Base-by-base conservation (phyloP, 2,888 invertebrate species). In the Gasteruption jaculator region DNA sequence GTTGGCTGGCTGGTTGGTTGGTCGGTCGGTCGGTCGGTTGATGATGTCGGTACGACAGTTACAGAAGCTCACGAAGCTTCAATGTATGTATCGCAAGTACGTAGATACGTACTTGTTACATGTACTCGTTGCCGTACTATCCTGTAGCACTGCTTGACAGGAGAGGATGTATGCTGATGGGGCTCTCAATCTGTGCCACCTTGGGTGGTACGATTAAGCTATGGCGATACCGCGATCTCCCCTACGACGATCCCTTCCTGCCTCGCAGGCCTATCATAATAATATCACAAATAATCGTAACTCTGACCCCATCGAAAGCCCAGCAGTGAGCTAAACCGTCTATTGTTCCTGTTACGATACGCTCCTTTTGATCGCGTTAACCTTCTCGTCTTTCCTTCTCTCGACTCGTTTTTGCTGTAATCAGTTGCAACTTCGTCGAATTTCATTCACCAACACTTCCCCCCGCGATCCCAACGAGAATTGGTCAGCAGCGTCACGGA, bases 101-200 rank as follows among this genome's bases (percentile, higher is more conserved):
- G 41, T 37, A 38, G 34, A 45, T 45, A 45, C 45, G 45, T 45
- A 45, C 41, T 43, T 40, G 40, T 36, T 41, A 36, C 32, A 42
- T 41, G 41, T 43, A 34, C 24, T 24, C 30, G 10, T 30, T n/a
- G n/a, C 11, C 10, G 10, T 14, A 14, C 30, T 10, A n/a, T n/a
- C n/a, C 30, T 30, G 2, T n/a, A 8, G 24, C 44, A 30, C 30
- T 6, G 10, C 32, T 43, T 49, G 52, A 37, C 56, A 57, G 54
- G 53, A 58, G 63, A 67, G 67, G 66, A 65, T 66, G 66, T 65
- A 50, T 61, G 64, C 57, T 61, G 63, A 63, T 65, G 61, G 57
- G 60, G 57, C 64, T 66, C 58, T 61, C 62, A 69, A 69, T 69
- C 67, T 68, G 61, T 68, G 67, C 69, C 69, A 69, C 69, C 69